A percentile compares a stretch with the other conserved stretches of the same genome.
Evolutionary conservation across 2,888 invertebrate species (phyloP).

Genomic region (Neoscelio sp.): DNA sequence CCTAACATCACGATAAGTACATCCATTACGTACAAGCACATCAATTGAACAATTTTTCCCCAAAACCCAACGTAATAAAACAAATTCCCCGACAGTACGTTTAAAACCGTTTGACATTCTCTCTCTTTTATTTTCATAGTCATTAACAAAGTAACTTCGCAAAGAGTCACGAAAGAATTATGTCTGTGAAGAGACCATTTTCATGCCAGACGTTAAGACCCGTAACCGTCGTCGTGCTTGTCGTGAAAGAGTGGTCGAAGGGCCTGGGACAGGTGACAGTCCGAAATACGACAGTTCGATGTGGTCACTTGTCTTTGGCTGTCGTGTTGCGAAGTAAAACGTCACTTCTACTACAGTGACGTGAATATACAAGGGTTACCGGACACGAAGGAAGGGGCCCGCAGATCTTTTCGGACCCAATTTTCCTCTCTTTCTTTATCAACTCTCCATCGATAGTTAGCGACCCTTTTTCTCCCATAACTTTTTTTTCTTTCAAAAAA

Average conservation of each 20-base stretch:
- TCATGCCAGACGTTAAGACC: conserved; percentile 64
- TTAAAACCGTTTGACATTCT: background rate
- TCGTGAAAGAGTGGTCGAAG: conserved; percentile 70
- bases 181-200: conserved; percentile 56
- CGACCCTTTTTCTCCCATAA: conserved; percentile 28
- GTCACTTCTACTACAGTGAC: conserved; percentile 62
- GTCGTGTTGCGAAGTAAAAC: conserved; percentile 77
- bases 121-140: conserved; percentile 33
- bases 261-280: conserved; percentile 76
- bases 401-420: conserved; percentile 46
- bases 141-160: conserved; percentile 53
- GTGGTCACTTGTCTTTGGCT: conserved; percentile 78
- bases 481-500: conserved; percentile 46
- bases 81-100: no score
- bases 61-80: conserved; percentile 22
- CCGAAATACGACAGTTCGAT: conserved; percentile 78
- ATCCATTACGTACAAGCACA: conserved; percentile 27
- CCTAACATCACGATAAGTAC: no score
- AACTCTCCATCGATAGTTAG: conserved; percentile 1
- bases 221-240: conserved; percentile 55
- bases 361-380: conserved; percentile 24
- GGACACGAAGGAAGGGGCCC: conserved; percentile 19
- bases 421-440: conserved; percentile 52
- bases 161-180: conserved; percentile 43
- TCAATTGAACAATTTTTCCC: conserved; percentile 45